A percentile compares a stretch with the other conserved stretches of the same genome.
Conservation (phyloP, 1,140 invertebrate species). For the Lasaia peninsularis region DNA sequence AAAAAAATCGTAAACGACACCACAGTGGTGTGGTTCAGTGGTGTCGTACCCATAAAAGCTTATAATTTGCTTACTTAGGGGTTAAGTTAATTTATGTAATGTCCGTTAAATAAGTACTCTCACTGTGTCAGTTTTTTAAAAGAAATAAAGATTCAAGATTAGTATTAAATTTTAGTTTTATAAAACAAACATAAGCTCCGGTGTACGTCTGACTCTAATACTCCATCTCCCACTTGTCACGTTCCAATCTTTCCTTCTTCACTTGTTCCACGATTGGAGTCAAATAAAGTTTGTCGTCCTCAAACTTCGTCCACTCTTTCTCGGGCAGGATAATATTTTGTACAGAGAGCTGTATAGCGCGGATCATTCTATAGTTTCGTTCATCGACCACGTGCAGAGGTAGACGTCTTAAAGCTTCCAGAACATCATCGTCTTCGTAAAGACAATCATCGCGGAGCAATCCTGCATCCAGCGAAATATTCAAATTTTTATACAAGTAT, state of each 20-base stretch:
- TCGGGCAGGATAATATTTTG: slow-evolving; percentile 87
- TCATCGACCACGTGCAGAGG: slow-evolving; percentile 86
- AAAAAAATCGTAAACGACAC: too few relatives aligned
- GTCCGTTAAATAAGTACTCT: too few relatives aligned
- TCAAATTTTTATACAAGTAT: too few relatives aligned
- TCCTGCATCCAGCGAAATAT: slow-evolving; percentile 74
- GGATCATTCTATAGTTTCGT: slow-evolving; percentile 86
- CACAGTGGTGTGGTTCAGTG: too few relatives aligned
- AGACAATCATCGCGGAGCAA: slow-evolving; percentile 88
- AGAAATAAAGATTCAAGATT: too few relatives aligned
- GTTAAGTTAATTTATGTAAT: too few relatives aligned
- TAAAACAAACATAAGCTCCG: too few relatives aligned
- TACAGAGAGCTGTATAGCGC: slow-evolving; percentile 86
- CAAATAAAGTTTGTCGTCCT: slow-evolving; percentile 90
- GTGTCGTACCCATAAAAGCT: too few relatives aligned
- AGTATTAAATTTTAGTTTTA: too few relatives aligned
- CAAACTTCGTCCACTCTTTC: slow-evolving; percentile 92
- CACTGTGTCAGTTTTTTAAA: too few relatives aligned
- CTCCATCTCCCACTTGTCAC: slow-evolving; percentile 86
- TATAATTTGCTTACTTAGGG: too few relatives aligned
- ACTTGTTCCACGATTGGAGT: slow-evolving; percentile 87
- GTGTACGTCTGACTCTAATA: slow-evolving; percentile 69
- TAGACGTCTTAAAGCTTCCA: slow-evolving; percentile 88
- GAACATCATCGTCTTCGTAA: slow-evolving; percentile 83
- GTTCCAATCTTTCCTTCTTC: slow-evolving; percentile 83